Conservation (phyloP, 2,888 invertebrate genomes). For the Ophioninae sp. region DNA sequence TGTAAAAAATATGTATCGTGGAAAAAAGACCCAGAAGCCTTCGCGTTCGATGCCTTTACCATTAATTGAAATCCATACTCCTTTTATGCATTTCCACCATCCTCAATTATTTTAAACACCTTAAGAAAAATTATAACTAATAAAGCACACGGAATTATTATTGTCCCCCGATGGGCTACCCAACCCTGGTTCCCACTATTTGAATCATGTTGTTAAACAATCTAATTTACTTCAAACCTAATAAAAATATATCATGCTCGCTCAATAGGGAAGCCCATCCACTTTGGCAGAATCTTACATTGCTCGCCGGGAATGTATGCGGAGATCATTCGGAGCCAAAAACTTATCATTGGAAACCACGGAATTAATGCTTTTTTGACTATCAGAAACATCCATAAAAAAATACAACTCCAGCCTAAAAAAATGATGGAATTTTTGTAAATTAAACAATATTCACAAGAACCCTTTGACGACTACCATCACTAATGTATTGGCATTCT, state of each 20-base stretch:
- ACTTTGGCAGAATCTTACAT: neutral
- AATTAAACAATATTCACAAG: neutral
- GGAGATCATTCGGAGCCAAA: neutral
- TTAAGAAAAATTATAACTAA: too few species aligned
- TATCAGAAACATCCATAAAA: neutral
- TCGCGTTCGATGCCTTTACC: conserved; percentile 1
- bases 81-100: conserved; percentile 10
- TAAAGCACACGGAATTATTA: too few species aligned
- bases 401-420: neutral
- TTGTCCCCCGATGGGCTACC: too few species aligned
- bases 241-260: too few species aligned
- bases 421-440: neutral
- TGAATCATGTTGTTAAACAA: too few species aligned
- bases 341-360: neutral
- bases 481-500: neutral
- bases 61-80: conserved; percentile 5
- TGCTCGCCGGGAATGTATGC: neutral
- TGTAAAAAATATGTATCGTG: neutral
- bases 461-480: neutral
- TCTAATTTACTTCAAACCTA: too few species aligned
- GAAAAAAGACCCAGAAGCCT: conserved; percentile 1
- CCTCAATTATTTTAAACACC: neutral
- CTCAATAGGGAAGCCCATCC: too few species aligned
- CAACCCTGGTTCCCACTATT: too few species aligned
- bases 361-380: neutral